Conservation (phyloP, 2,888 invertebrate species). For the Ormyrus nitidulus region DNA sequence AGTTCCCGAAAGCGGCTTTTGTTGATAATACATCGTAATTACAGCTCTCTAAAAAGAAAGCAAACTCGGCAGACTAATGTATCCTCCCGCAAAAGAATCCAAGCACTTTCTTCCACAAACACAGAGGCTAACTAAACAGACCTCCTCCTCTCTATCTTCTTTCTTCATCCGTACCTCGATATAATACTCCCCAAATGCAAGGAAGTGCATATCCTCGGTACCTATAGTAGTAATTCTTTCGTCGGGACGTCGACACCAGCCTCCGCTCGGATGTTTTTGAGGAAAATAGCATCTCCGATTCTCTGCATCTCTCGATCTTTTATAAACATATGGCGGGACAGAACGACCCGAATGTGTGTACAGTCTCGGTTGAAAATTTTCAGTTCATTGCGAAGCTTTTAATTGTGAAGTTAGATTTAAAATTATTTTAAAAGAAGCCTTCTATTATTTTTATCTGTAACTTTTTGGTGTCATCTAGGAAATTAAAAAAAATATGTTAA, state of each 20-base stretch:
- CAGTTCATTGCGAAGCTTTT: too few species aligned
- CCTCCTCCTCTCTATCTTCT: constrained; percentile 1
- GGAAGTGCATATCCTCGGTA: constrained; percentile 17
- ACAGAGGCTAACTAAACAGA: constrained; percentile 33
- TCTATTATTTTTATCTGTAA: too few species aligned
- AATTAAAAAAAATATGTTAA: too few species aligned
- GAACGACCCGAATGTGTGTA: too few species aligned
- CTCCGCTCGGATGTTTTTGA: constrained; percentile 20
- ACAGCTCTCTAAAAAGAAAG: constrained; percentile 42
- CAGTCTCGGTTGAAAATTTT: too few species aligned
- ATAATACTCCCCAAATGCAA: neutral
- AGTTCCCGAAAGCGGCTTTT: constrained; percentile 8
- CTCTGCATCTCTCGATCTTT: neutral
- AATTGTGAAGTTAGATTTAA: too few species aligned
- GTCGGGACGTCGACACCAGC: neutral
- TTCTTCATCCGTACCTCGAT: neutral
- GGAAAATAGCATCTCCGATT: constrained; percentile 37
- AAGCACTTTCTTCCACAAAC: constrained; percentile 43
- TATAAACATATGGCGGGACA: too few species aligned
- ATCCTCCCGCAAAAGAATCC: constrained; percentile 23
- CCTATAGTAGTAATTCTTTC: constrained; percentile 35
- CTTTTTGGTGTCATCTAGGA: too few species aligned
- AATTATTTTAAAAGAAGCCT: too few species aligned
- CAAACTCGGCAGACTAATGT: constrained; percentile 34
- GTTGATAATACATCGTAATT: constrained; percentile 37